These are phyloP conservation scores for Phenganax marumi DNA, from an alignment of 92 coral and sea anemone species.

Conservation along the genomic window DNA sequence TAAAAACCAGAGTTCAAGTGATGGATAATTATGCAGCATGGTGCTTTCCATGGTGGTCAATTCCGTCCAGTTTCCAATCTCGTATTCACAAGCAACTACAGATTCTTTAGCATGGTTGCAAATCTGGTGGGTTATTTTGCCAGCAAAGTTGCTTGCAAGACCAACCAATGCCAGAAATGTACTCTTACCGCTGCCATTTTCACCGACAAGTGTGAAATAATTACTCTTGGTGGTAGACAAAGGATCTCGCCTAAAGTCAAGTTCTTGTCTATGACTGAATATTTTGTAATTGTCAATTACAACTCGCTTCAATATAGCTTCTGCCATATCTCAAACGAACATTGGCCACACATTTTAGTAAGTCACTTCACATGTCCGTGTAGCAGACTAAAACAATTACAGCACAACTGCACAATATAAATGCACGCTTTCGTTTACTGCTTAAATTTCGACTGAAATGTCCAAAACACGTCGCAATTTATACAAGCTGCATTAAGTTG, in stretches of 20 bases:
- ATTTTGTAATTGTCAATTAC: constrained; percentile 79
- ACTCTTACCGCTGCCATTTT: constrained; percentile 89
- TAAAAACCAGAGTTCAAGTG: constrained; percentile 87
- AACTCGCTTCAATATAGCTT: constrained; percentile 54
- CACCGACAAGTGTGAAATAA: constrained; percentile 78
- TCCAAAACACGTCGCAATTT: too few relatives aligned
- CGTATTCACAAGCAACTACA: constrained; percentile 78
- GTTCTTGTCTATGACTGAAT: constrained; percentile 74
- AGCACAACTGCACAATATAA: too few relatives aligned
- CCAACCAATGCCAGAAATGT: constrained; percentile 82
- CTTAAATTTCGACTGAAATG: too few relatives aligned
- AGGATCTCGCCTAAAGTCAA: constrained; percentile 43
- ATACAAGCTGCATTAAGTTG: too few relatives aligned
- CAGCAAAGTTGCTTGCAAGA: constrained; percentile 78
- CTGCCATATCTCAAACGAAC: neutral
- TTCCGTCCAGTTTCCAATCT: constrained; percentile 62
- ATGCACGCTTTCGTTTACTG: too few relatives aligned
- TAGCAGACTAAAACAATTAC: too few relatives aligned
- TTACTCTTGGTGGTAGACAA: constrained; percentile 5
- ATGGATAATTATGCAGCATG: constrained; percentile 59
- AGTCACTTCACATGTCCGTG: too few relatives aligned
- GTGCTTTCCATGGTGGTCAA: constrained; percentile 16
- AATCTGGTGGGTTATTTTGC: constrained; percentile 66
- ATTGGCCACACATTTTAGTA: too few relatives aligned
- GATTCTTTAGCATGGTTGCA: constrained; percentile 49